Percentiles rank a stretch among this genome's conserved stretches.
Evolutionary conservation across 2,113 vertebrate genomes (phyloP).

Genomic region (Thymallus thymallus): DNA sequence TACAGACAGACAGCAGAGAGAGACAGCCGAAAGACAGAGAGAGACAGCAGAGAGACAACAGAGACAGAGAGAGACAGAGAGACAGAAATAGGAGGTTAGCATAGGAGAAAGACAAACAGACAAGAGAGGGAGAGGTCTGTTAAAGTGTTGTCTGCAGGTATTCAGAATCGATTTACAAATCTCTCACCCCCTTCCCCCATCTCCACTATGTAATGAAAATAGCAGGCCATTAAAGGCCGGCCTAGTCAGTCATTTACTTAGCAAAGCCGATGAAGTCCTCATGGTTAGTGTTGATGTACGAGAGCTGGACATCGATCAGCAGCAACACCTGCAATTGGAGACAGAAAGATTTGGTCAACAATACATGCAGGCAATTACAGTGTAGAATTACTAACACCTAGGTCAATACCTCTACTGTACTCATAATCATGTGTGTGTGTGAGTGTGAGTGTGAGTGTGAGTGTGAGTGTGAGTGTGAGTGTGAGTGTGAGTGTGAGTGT

Average conservation of each 20-base stretch:
- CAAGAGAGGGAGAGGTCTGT: neutral
- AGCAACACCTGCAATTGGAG: slow-evolving; percentile 77
- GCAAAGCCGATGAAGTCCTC: slow-evolving; percentile 95
- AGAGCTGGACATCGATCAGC: slow-evolving; percentile 89
- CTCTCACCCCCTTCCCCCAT: too few relatives aligned
- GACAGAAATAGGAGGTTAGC: neutral
- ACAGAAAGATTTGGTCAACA: neutral
- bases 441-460: neutral
- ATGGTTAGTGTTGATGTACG: slow-evolving; percentile 93
- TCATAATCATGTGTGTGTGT: neutral
- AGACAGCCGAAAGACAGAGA: too few relatives aligned
- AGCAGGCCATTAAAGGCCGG: slow-evolving; percentile 22
- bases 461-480: too few relatives aligned
- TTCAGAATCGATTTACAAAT: neutral
- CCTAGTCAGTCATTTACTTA: slow-evolving; percentile 76
- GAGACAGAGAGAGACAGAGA: too few relatives aligned
- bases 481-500: too few relatives aligned
- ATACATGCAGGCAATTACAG: too few relatives aligned
- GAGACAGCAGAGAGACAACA: too few relatives aligned
- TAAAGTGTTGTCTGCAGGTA: neutral
- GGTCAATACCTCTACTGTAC: neutral
- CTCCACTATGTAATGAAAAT: too few relatives aligned
- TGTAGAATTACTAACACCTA: too few relatives aligned
- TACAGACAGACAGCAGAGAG: too few relatives aligned
- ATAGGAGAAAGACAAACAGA: slow-evolving; percentile 35